These are phyloP conservation scores for Bryconaethiops microstoma DNA, from an alignment of 2,797 vertebrate genomes.

Conservation along the genomic window DNA sequence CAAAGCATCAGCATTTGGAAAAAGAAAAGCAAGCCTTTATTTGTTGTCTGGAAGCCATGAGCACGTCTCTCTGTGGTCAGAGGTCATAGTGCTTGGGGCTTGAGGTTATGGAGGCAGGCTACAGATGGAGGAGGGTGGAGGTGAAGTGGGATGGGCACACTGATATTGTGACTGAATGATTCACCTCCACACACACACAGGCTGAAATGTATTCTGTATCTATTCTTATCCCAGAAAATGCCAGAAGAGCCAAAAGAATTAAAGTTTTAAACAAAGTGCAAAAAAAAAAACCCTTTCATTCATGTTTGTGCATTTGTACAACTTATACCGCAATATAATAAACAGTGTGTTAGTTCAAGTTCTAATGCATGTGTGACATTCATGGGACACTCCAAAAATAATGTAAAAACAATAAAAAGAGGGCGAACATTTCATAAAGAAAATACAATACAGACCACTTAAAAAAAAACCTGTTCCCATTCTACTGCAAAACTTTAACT, in stretches of 20 bases:
- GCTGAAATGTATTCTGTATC: slow-evolving; percentile 8
- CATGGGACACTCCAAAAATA: neutral
- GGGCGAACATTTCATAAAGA: neutral
- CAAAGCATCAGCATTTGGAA: slow-evolving; percentile 65
- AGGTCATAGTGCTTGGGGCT: slow-evolving; percentile 86
- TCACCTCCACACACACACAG: slow-evolving; percentile 44
- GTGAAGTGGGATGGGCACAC: slow-evolving; percentile 46
- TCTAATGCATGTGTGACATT: slow-evolving; percentile 41
- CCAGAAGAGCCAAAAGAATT: slow-evolving; percentile 5
- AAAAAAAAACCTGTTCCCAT: slow-evolving; percentile 11
- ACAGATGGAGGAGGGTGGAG: slow-evolving; percentile 21
- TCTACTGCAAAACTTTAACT: neutral
- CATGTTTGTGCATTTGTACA: slow-evolving; percentile 31
- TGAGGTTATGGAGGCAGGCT: slow-evolving; percentile 26
- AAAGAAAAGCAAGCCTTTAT: slow-evolving; percentile 78
- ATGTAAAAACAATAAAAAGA: neutral
- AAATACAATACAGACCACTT: slow-evolving; percentile 5
- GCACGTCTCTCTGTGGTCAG: slow-evolving; percentile 75
- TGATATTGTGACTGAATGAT: slow-evolving; percentile 42
- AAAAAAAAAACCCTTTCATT: neutral
- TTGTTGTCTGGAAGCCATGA: slow-evolving; percentile 71
- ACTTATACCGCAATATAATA: neutral
- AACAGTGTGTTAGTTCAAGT: slow-evolving; percentile 38
- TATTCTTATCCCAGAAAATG: slow-evolving; percentile 17
- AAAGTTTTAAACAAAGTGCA: neutral